phyloP scores from a whole-genome alignment of 2,113 vertebrate species.

The Sphyrna mokarran region DNA sequence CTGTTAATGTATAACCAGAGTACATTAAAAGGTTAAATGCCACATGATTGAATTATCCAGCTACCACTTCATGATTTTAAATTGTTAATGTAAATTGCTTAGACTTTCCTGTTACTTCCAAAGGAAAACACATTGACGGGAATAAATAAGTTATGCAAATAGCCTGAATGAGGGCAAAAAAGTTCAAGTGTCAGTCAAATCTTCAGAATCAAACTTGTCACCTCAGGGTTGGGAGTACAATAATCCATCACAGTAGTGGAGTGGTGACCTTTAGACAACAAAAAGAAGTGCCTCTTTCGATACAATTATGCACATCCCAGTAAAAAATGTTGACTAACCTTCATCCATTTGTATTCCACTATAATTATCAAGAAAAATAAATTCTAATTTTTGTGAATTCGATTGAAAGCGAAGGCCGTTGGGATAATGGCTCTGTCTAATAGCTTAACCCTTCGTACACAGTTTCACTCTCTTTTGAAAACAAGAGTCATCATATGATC shows the following conservation, averaged over 20 bases:
- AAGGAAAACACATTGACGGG: neutral
- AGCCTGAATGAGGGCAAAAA: neutral
- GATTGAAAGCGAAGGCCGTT: neutral
- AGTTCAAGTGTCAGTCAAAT: conserved; percentile 19
- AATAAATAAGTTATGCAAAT: neutral
- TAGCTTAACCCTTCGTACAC: neutral
- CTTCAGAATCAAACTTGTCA: neutral
- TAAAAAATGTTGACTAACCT: neutral
- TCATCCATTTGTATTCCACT: neutral
- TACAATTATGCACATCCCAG: neutral
- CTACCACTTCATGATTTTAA: neutral
- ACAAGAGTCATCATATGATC: neutral
- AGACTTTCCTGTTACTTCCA: neutral
- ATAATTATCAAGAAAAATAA: neutral
- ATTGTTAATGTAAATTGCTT: neutral
- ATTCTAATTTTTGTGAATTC: neutral
- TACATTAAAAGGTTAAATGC: neutral
- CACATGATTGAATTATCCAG: neutral
- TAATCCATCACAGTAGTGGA: neutral
- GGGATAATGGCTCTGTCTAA: neutral
- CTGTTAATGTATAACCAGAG: neutral
- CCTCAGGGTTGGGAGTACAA: neutral
- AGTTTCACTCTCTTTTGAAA: neutral
- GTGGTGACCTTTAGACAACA: conserved; percentile 4
- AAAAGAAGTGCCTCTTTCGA: neutral